Evolutionary conservation across 2,113 vertebrate genomes (phyloP).

Genomic region (Charadrius vociferus): DNA sequence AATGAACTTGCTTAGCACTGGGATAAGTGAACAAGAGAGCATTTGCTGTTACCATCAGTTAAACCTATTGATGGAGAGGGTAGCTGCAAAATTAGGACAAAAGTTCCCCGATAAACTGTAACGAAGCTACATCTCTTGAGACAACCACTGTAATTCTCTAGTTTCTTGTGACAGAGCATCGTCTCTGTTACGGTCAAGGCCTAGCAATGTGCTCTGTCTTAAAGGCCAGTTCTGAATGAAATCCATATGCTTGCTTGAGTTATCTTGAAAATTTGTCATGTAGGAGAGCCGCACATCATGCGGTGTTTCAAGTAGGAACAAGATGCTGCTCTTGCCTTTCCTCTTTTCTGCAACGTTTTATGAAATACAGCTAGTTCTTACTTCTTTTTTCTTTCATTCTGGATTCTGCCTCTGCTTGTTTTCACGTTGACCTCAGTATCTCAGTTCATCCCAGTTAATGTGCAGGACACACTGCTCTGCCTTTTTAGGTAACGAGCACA

Average conservation of each 20-base stretch:
- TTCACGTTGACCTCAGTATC: background rate
- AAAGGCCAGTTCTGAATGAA: background rate
- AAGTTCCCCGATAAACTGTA: background rate
- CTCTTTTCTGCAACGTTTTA: background rate
- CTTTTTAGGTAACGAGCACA: background rate
- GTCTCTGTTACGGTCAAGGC: background rate
- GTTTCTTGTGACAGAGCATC: background rate
- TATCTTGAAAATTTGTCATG: background rate
- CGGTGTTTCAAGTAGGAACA: background rate
- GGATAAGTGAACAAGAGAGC: background rate
- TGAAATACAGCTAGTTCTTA: background rate
- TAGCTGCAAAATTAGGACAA: background rate
- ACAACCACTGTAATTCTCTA: background rate
- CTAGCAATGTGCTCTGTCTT: background rate
- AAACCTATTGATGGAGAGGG: background rate
- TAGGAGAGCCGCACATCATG: background rate
- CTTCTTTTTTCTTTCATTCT: background rate
- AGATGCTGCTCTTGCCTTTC: background rate
- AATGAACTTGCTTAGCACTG: background rate
- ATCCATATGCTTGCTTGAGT: background rate
- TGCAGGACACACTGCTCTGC: background rate
- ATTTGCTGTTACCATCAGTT: background rate
- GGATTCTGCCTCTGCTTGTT: background rate
- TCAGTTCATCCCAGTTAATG: background rate
- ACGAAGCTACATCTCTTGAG: background rate